Conservation (phyloP, 2,113 vertebrate genomes). For the Tiliqua scincoides region DNA sequence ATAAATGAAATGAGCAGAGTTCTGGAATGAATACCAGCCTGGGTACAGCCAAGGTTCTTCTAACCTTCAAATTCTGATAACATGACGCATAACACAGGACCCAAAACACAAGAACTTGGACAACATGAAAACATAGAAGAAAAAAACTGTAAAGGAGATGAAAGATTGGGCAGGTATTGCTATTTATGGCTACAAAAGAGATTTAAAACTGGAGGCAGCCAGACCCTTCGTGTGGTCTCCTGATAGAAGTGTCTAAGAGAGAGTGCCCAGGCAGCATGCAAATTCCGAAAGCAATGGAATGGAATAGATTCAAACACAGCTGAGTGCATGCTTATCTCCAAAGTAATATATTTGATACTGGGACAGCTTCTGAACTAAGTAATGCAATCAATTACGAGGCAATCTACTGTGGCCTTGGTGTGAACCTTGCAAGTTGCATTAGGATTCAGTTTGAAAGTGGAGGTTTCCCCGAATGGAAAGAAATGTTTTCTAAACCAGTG, state of each 20-base stretch:
- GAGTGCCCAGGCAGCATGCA: neutral
- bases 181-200: neutral
- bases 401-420: constrained; percentile 47
- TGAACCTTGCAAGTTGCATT: constrained; percentile 43
- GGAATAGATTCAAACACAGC: constrained; percentile 8
- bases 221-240: neutral
- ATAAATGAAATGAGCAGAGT: neutral
- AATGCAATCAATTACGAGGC: constrained; percentile 11
- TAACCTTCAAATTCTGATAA: neutral
- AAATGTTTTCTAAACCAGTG: constrained; percentile 58
- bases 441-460: constrained; percentile 9
- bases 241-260: neutral
- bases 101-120: neutral
- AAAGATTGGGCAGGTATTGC: neutral
- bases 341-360: constrained; percentile 31
- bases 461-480: constrained; percentile 53
- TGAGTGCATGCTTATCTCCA: constrained; percentile 13
- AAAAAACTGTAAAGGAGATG: neutral
- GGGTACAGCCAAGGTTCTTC: neutral
- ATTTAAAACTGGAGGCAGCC: neutral
- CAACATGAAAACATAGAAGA: neutral
- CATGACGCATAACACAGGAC: neutral
- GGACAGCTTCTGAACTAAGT: constrained; percentile 37
- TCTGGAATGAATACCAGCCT: neutral
- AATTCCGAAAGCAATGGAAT: constrained; percentile 7